These are phyloP conservation scores for Lytechinus variegatus DNA, from an alignment of 35 echinoderm and acorn worm species.

Conservation along the genomic window DNA sequence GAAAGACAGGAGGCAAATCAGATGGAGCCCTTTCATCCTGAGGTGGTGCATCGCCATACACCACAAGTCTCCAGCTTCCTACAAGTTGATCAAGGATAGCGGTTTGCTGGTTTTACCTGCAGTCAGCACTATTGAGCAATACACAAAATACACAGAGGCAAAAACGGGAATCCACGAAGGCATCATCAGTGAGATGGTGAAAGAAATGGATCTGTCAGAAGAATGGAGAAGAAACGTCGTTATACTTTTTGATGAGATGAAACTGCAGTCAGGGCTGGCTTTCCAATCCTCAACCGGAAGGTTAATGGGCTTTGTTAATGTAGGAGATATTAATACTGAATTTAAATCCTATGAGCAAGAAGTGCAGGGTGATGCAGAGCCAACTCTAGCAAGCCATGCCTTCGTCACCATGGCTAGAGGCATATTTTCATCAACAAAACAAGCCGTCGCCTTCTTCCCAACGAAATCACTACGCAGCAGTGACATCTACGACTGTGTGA, in stretches of 20 bases:
- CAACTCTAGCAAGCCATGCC: conserved; percentile 55
- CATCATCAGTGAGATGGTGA: conserved; percentile 30
- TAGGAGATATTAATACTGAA: conserved; percentile 55
- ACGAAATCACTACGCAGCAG: conserved; percentile 12
- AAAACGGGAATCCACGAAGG: conserved; percentile 24
- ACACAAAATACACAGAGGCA: conserved; percentile 27
- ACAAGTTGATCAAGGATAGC: not conserved
- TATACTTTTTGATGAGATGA: conserved; percentile 27
- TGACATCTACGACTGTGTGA: conserved; percentile 48
- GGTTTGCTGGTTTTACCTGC: not conserved
- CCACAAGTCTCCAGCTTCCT: not conserved
- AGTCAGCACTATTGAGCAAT: not conserved
- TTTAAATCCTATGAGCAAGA: conserved; percentile 14
- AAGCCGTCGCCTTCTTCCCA: conserved; percentile 50
- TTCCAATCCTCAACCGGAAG: conserved; percentile 29
- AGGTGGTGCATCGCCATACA: conserved; percentile 29
- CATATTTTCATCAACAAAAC: conserved; percentile 15
- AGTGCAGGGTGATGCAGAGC: not conserved
- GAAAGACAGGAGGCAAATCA: not conserved
- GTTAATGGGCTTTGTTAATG: conserved; percentile 57
- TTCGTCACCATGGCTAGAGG: conserved; percentile 64
- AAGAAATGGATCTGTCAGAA: conserved; percentile 20
- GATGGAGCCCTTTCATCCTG: not conserved
- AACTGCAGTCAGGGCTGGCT: not conserved
- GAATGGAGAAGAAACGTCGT: not conserved